phyloP scores from a whole-genome alignment of 2,113 vertebrate species.

The Crotalus viridis region DNA sequence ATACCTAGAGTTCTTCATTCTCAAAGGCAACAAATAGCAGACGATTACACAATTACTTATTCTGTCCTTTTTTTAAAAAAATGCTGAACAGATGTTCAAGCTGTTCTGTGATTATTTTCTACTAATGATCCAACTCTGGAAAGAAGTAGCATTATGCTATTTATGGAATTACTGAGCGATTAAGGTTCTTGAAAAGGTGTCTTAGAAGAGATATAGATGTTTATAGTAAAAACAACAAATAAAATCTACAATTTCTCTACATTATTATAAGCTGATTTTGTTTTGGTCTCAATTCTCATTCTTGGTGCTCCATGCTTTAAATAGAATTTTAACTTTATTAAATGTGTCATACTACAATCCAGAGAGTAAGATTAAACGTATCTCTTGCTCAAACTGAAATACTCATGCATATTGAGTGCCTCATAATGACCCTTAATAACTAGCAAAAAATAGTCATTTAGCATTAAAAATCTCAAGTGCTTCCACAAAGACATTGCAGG shows the following conservation, averaged over 20 bases:
- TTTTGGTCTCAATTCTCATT: not conserved
- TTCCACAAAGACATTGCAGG: not conserved
- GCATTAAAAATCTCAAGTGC: not conserved
- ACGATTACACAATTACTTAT: not conserved
- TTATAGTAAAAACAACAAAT: not conserved
- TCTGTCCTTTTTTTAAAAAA: slow-evolving; percentile 6
- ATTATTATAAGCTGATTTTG: not conserved
- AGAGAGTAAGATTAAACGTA: not conserved
- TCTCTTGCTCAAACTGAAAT: not conserved
- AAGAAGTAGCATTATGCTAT: slow-evolving; percentile 21
- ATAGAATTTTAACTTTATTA: not conserved
- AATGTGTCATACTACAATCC: not conserved
- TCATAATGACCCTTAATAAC: not conserved
- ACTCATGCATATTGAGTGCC: not conserved
- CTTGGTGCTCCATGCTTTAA: not conserved
- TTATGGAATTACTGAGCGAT: slow-evolving; percentile 28
- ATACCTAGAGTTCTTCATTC: slow-evolving; percentile 10
- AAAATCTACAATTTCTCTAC: not conserved
- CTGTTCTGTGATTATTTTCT: slow-evolving; percentile 44
- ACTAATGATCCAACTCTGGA: slow-evolving; percentile 48
- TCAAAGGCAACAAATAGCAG: slow-evolving; percentile 5
- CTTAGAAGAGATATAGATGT: not conserved
- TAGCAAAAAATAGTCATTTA: too few relatives aligned
- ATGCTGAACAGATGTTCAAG: slow-evolving; percentile 50
- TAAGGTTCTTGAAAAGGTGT: not conserved